Base-by-base conservation (phyloP, 2,113 vertebrate species). In the Chionomys nivalis region DNA sequence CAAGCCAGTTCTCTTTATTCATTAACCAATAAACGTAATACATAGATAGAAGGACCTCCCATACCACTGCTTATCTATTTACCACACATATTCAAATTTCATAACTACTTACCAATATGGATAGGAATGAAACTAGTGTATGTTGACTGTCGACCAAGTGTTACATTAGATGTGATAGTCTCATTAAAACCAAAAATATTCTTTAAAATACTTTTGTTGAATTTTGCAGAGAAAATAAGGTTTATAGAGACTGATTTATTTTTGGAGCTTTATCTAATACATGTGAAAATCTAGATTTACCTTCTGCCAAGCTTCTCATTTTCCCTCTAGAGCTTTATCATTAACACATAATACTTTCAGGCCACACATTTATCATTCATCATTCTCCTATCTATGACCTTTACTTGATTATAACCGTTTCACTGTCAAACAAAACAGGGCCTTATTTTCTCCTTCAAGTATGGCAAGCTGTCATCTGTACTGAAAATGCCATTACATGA, bases 151-250 rank as follows among this genome's bases (percentile, higher is more conserved):
- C 16, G 87, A 33, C 44, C 58, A n/a, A 73, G 5, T 65, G 42
- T 36, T 52, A 77, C 9, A 19, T 78, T 93, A 81, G 21, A 68
- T 0, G 4, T 16, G 81, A 44, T 39, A 31, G 39, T 87, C 9
- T 72, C 44, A 65, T 70, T 78, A 78, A 95, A 97, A 23, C 36
- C 94, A 26, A 79, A 96, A 94, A 86, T 49, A 77, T 61, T 12
- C 61, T 86, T 94, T 68, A 61, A 42, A 90, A 93, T 86, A 87
- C 0, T 87, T 21, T 89, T 73, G 42, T 19, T 85, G 70, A 90
- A 70, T n/a, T 78, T 75, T 92, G 14, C 66, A 75, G 21, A 44
- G 78, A 61, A 72, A 92, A 94, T 49, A 77, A 86, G 14, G 90
- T 12, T 70, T 82, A 76, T 36, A 90, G 26, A 83, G 3, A 91